Evolutionary conservation across 2,797 vertebrate genomes (phyloP).

Genomic region (Myioborus miniatus): DNA sequence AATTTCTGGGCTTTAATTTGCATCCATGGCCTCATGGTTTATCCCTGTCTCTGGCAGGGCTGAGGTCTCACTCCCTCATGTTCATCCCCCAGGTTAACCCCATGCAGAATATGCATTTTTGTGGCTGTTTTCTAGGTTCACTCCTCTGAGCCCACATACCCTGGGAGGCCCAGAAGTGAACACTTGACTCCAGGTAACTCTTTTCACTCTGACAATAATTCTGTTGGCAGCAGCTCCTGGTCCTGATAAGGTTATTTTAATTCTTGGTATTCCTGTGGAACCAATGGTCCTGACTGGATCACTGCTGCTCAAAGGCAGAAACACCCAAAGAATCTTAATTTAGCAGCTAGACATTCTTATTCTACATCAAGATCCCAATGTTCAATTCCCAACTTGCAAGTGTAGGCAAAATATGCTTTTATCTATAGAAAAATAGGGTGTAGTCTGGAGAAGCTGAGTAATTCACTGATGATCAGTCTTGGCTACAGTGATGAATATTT

Average conservation of each 20-base stretch:
- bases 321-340: background rate
- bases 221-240: background rate
- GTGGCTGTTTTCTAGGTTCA: background rate
- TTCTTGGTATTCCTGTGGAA: background rate
- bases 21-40: background rate
- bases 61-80: background rate
- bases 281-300: background rate
- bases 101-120: background rate
- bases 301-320: background rate
- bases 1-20: background rate
- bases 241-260: background rate
- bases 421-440: slow-evolving; percentile 57
- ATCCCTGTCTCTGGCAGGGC: background rate
- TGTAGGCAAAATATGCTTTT: slow-evolving; percentile 50
- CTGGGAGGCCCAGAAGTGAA: background rate
- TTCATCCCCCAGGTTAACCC: background rate
- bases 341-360: background rate
- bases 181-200: background rate
- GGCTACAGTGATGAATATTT: slow-evolving; percentile 32
- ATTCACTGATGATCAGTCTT: slow-evolving; percentile 48
- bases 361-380: background rate
- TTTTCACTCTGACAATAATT: background rate
- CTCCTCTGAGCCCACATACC: background rate
- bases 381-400: slow-evolving; percentile 55
- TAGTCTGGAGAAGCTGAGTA: slow-evolving; percentile 49